Evolutionary conservation across 2,797 vertebrate species (phyloP).

Genomic region (Mionectes olivaceus): DNA sequence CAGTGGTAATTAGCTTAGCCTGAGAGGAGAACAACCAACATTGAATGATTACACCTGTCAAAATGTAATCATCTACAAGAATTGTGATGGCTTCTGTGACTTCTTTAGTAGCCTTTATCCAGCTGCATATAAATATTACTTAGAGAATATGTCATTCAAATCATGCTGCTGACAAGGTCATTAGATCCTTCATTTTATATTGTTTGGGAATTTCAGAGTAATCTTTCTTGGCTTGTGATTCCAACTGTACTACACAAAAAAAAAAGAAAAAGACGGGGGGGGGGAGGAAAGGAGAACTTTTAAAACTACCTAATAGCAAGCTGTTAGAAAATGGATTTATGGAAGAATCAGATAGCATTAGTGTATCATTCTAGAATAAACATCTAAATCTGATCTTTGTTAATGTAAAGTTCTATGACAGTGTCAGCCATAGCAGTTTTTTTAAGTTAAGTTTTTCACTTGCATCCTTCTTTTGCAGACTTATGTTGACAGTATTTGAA

Average conservation of each 20-base stretch:
- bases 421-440: background rate
- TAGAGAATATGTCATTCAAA: constrained; percentile 22
- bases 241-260: background rate
- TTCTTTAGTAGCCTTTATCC: background rate
- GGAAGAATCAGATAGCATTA: background rate
- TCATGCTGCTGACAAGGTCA: background rate
- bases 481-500: background rate
- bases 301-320: constrained; percentile 5
- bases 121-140: constrained; percentile 1
- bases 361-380: background rate
- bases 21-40: background rate
- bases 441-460: background rate
- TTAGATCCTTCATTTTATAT: background rate
- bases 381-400: background rate
- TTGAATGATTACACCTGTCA: constrained; percentile 22
- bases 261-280: background rate
- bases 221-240: background rate
- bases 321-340: constrained; percentile 4
- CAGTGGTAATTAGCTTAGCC: background rate
- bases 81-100: background rate
- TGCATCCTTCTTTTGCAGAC: background rate
- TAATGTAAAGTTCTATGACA: background rate
- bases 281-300: background rate
- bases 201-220: constrained; percentile 2
- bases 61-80: background rate